Percentiles rank a stretch among this genome's conserved stretches.
Conservation (phyloP, 1,140 invertebrate species). For the Sycobia sp. region DNA sequence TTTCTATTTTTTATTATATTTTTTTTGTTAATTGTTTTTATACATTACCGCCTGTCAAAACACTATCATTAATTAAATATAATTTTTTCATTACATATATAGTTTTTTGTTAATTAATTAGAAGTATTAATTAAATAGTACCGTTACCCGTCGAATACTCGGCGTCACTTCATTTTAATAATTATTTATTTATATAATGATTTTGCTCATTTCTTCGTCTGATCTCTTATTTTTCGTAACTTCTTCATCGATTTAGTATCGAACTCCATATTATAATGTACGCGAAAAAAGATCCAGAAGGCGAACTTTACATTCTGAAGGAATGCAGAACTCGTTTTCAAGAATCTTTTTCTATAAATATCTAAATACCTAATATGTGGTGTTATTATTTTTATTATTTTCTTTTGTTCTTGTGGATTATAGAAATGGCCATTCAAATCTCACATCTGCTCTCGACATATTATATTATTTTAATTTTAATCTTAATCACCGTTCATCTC, state of each 20-base stretch:
- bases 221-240: constrained; percentile 11
- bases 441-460: constrained; percentile 6
- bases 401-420: too few relatives aligned
- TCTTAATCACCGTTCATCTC: constrained; percentile 28
- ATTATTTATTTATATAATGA: constrained; percentile 37
- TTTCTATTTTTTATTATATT: constrained; percentile 4
- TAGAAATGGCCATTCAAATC: constrained; percentile 11
- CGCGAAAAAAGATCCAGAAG: constrained; percentile 21
- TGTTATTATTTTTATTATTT: constrained; percentile 29
- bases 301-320: constrained; percentile 3
- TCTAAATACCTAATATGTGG: constrained; percentile 22
- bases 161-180: constrained; percentile 38
- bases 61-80: constrained; percentile 42
- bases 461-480: constrained; percentile 36
- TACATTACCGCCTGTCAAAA: constrained; percentile 34
- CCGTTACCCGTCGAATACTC: constrained; percentile 41
- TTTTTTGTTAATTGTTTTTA: constrained; percentile 27
- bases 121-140: constrained; percentile 50
- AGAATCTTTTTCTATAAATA: constrained; percentile 15
- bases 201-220: constrained; percentile 11
- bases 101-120: constrained; percentile 38
- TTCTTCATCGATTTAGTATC: constrained; percentile 23
- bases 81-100: constrained; percentile 39
- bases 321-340: constrained; percentile 14
- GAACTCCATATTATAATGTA: constrained; percentile 23